Conservation (phyloP, 2,113 vertebrate genomes). For the Oreochromis spilurus region DNA sequence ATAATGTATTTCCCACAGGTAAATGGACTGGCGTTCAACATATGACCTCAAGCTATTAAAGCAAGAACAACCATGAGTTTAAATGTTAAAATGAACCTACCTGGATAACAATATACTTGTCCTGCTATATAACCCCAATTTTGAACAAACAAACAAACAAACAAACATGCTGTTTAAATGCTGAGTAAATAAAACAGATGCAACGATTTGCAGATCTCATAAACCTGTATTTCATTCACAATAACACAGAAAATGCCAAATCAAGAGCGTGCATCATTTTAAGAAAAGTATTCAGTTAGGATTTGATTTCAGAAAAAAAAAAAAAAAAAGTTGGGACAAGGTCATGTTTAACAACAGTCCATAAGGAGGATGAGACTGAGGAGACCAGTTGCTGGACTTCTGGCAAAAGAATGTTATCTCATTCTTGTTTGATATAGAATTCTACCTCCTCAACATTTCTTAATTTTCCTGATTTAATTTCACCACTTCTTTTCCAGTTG, state of each 20-base stretch:
- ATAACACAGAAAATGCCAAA: not conserved
- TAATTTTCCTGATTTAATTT: not conserved
- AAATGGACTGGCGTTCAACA: not conserved
- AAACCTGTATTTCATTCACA: too few species aligned
- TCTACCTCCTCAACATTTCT: not conserved
- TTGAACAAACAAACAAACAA: not conserved
- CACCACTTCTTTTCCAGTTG: not conserved
- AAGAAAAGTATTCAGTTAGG: too few species aligned
- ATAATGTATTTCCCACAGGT: not conserved
- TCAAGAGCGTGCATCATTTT: too few species aligned
- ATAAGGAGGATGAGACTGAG: not conserved
- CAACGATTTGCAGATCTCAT: too few species aligned
- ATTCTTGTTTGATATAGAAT: not conserved
- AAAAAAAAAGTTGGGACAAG: too few species aligned
- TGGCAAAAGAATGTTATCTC: not conserved
- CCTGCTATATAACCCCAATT: not conserved
- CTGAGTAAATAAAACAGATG: not conserved
- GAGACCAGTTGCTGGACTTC: not conserved
- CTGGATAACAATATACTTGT: not conserved
- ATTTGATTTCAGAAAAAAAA: too few species aligned
- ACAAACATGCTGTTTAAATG: not conserved
- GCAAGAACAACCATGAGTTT: not conserved
- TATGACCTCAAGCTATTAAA: not conserved
- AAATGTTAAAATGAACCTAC: not conserved
- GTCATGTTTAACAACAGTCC: too few species aligned